Conservation (phyloP, 2,797 vertebrate genomes). For the Sebastiscus tertius region DNA sequence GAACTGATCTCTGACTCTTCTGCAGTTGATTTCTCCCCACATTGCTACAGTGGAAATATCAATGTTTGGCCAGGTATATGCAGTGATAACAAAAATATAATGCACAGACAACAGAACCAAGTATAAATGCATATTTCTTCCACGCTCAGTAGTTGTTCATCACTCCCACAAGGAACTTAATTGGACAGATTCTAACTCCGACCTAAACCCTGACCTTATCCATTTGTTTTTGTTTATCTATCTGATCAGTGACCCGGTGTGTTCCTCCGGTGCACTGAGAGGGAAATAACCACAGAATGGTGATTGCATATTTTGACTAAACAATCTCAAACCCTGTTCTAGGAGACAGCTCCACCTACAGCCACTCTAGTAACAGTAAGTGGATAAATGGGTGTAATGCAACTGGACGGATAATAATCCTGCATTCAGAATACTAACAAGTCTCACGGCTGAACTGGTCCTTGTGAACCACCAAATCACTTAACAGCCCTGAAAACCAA, state of each 20-base stretch:
- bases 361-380: background rate
- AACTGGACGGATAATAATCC: background rate
- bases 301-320: slow-evolving; percentile 3
- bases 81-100: background rate
- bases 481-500: background rate
- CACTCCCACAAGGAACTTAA: slow-evolving; percentile 7
- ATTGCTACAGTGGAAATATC: background rate
- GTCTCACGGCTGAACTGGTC: background rate
- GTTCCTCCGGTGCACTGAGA: background rate
- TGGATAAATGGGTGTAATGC: background rate
- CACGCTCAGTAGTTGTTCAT: background rate
- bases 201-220: slow-evolving; percentile 19
- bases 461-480: background rate
- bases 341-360: slow-evolving; percentile 6
- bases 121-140: background rate
- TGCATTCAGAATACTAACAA: background rate
- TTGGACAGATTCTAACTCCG: slow-evolving; percentile 5
- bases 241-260: slow-evolving; percentile 23
- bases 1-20: background rate
- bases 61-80: background rate
- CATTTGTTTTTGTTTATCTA: slow-evolving; percentile 34
- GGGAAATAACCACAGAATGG: slow-evolving; percentile 16
- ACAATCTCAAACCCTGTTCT: background rate
- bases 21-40: background rate
- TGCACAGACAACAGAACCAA: background rate